Evolutionary conservation across 2,113 vertebrate species (phyloP).

Genomic region (Bubo bubo): DNA sequence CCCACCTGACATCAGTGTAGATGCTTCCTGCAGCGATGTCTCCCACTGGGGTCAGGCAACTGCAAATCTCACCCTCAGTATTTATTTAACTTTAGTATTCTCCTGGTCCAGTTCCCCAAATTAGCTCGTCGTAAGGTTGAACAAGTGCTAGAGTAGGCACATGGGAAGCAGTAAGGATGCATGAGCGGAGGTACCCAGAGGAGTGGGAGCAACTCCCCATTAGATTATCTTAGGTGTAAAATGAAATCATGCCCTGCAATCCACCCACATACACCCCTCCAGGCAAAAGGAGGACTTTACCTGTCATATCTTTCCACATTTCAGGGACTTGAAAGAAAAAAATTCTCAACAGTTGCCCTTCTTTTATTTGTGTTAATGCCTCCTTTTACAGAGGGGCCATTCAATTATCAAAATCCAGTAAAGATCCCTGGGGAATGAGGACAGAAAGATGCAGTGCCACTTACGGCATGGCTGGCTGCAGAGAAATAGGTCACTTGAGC

Average conservation of each 20-base stretch:
- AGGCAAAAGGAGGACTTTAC: neutral
- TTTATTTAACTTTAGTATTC: neutral
- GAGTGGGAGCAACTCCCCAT: neutral
- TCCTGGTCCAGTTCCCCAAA: neutral
- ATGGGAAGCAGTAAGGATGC: neutral
- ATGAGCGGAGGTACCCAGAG: neutral
- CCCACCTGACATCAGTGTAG: neutral
- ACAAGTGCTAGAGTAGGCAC: neutral
- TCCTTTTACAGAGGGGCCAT: neutral
- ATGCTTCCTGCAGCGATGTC: neutral
- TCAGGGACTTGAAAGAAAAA: neutral
- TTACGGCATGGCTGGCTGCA: neutral
- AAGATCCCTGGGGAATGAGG: neutral
- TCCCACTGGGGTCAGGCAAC: neutral
- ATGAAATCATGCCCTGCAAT: neutral
- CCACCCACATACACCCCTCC: neutral
- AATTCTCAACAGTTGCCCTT: neutral
- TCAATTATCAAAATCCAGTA: accelerated
- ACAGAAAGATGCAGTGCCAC: neutral
- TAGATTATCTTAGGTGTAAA: neutral
- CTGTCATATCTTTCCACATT: neutral
- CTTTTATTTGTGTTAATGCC: neutral
- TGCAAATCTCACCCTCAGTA: neutral
- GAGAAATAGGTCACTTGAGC: conserved; percentile 14
- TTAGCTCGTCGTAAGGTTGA: neutral